These are phyloP conservation scores for Ariolimax columbianus DNA, from an alignment of 2,888 invertebrate species.

Conservation along the genomic window DNA sequence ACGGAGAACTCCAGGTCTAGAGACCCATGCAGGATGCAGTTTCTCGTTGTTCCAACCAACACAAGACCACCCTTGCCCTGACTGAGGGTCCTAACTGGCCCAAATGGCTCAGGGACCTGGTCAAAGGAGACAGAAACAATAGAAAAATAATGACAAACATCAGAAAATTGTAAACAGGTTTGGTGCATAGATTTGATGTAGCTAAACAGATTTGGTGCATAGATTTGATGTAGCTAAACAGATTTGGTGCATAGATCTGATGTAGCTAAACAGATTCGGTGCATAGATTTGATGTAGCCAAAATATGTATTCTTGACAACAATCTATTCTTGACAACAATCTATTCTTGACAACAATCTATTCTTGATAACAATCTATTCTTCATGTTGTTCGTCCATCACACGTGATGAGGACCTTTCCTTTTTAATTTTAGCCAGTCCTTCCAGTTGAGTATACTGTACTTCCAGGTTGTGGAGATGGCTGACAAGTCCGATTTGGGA, in stretches of 20 bases:
- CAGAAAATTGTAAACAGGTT: neutral
- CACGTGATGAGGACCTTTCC: too few species aligned
- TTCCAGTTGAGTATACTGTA: too few species aligned
- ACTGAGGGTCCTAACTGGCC: slow-evolving; percentile 89
- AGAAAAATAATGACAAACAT: neutral
- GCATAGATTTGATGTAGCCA: neutral
- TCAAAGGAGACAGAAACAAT: neutral
- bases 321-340: too few species aligned
- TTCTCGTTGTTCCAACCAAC: slow-evolving; percentile 89
- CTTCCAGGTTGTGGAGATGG: too few species aligned
- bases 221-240: neutral
- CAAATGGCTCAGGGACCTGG: slow-evolving; percentile 91
- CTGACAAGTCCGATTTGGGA: too few species aligned
- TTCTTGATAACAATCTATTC: too few species aligned
- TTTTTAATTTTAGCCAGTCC: too few species aligned
- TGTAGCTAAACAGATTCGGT: neutral
- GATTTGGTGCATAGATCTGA: neutral
- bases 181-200: neutral
- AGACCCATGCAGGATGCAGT: slow-evolving; percentile 79
- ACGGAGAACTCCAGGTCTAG: slow-evolving; percentile 78
- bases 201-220: neutral
- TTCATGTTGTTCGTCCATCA: too few species aligned
- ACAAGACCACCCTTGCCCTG: slow-evolving; percentile 90
- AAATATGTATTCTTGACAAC: too few species aligned
- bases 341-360: too few species aligned